These are phyloP conservation scores for Coleophora flavipennella DNA, from an alignment of 2,888 invertebrate genomes.

Conservation along the genomic window DNA sequence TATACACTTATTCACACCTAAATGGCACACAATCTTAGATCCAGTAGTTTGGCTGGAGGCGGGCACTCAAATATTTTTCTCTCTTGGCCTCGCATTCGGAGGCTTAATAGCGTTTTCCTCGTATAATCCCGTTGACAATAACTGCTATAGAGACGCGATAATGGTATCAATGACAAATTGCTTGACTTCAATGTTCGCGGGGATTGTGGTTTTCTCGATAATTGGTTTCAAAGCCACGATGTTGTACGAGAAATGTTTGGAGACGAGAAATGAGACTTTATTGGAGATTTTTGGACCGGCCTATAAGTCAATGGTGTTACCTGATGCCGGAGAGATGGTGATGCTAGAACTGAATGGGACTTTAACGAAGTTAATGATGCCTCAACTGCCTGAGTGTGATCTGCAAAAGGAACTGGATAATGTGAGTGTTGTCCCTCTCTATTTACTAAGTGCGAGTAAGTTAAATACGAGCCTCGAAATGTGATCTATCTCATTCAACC, in stretches of 20 bases:
- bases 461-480: no score
- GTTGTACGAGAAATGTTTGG: constrained; percentile 84
- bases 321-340: constrained; percentile 70
- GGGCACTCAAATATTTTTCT: constrained; percentile 98
- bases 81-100: constrained; percentile 94
- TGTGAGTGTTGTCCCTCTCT: constrained; percentile 73
- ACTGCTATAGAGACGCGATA: constrained; percentile 94
- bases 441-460: constrained; percentile 5
- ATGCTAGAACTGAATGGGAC: constrained; percentile 68
- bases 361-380: constrained; percentile 74
- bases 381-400: constrained; percentile 82
- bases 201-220: constrained; percentile 95
- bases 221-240: constrained; percentile 93
- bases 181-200: constrained; percentile 96
- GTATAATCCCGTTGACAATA: constrained; percentile 97
- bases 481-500: no score
- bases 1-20: constrained; percentile 90
- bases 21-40: constrained; percentile 92
- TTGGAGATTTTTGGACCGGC: constrained; percentile 69
- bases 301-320: constrained; percentile 59
- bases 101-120: constrained; percentile 97
- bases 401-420: constrained; percentile 89
- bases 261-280: constrained; percentile 74
- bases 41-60: constrained; percentile 98
- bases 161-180: constrained; percentile 95